Base-by-base conservation (phyloP, 2,888 invertebrate species). In the Loripinus fragilis region DNA sequence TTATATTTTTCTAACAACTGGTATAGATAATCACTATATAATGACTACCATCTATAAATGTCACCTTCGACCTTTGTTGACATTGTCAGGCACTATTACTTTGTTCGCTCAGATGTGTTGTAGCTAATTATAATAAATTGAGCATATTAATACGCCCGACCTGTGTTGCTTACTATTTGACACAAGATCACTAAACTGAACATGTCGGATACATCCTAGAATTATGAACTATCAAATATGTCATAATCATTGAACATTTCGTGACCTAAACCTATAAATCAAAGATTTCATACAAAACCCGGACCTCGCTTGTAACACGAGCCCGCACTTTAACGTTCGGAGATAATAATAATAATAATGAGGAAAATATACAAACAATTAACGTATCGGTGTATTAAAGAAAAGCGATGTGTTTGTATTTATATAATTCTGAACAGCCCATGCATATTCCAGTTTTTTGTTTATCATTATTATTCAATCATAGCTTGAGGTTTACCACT, bases 211-310 rank as follows among this genome's bases (percentile, higher is more conserved):
- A 20, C 60, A 60, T 60, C 30, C 20, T 28, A 60, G 17, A 5
- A 33, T 30, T 30, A 23, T 23, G 17, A 33, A 33, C 33, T 33
- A 60, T 33, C 33, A 30, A 60, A 60, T 20, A 60, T 60, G 33
- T 33, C 20, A 60, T 60, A 60, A 60, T 60, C 33, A 17, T 8
- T 60, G 60, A 7, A 60, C 48, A 52, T 78, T 65, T 17, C 77
- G 77, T 78, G 77, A 78, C 70, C 33, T 0, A 41, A 52, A 12
- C n/a, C 25, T 52, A 70, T 78, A 78, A 73, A 78, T 78, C 64
- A 78, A 30, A 38, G n/a, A 23, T 33, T n/a, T 73, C 45, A 50
- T 73, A 70, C 65, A 74, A 73, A 60, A 23, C 17, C 30, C 23
- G 17, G 60, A 33, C 33, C 60, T 3, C 28, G 60, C 33, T 60